phyloP scores from a whole-genome alignment of 2,888 invertebrate species.

The Anoplius nigerrimus region DNA sequence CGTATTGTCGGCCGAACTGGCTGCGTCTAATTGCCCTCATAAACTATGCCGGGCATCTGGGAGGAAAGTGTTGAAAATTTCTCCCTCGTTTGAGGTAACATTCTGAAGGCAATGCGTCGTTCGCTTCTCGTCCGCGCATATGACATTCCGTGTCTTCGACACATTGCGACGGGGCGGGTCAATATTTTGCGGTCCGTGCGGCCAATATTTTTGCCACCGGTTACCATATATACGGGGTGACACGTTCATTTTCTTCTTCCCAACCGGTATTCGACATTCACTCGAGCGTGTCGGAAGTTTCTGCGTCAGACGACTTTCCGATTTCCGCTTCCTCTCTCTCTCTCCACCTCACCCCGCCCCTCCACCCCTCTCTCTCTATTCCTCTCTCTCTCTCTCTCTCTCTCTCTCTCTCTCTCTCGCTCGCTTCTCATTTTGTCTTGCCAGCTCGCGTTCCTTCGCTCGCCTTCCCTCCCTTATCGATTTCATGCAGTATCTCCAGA shows the following conservation, averaged over 20 bases:
- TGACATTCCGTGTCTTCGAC: neutral
- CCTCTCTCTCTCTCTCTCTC: neutral
- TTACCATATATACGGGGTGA: neutral
- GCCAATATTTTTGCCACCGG: neutral
- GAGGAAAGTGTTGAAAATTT: no score
- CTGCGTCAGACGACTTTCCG: constrained; percentile 1
- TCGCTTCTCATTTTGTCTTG: no score
- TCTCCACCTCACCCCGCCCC: neutral
- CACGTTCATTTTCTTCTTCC: constrained; percentile 6
- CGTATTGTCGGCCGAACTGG: no score
- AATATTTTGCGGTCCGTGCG: neutral
- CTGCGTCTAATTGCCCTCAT: no score
- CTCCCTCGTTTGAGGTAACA: no score
- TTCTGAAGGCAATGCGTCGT: no score
- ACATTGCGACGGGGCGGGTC: neutral
- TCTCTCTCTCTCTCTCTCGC: neutral
- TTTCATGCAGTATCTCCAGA: no score
- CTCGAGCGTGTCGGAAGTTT: constrained; percentile 3
- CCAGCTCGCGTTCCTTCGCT: no score
- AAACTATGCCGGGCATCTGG: no score
- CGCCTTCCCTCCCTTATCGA: no score
- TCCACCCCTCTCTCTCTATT: neutral
- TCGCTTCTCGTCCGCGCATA: no score
- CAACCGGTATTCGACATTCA: neutral
- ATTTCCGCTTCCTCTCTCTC: neutral